A percentile compares a stretch with the other conserved stretches of the same genome.
phyloP scores from a whole-genome alignment of 2,113 vertebrate genomes.

The Lathamus discolor region DNA sequence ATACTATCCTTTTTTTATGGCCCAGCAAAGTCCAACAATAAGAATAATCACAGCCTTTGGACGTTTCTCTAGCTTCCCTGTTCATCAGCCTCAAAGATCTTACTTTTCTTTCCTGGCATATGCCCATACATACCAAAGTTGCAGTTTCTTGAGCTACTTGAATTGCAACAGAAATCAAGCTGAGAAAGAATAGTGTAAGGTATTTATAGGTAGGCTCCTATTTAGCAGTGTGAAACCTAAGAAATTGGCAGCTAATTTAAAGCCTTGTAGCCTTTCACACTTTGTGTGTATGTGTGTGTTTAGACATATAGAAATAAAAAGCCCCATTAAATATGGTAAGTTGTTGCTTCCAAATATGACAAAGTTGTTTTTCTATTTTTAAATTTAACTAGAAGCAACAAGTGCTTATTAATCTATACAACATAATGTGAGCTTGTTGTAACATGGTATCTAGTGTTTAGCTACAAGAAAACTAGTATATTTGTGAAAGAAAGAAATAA shows the following conservation, averaged over 20 bases:
- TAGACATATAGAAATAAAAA: neutral
- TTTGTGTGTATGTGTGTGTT: neutral
- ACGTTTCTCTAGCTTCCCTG: neutral
- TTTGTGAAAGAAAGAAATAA: neutral
- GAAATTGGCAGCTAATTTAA: neutral
- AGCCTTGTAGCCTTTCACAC: neutral
- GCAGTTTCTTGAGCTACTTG: neutral
- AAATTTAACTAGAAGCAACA: neutral
- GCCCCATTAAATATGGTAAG: neutral
- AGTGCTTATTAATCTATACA: neutral
- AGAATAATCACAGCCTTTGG: neutral
- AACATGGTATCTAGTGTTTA: neutral
- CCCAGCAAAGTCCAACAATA: neutral
- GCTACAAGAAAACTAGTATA: neutral
- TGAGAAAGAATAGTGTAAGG: neutral
- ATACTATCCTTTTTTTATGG: neutral
- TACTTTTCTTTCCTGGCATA: neutral
- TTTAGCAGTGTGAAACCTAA: neutral
- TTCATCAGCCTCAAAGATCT: neutral
- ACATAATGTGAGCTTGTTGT: neutral
- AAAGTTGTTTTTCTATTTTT: neutral
- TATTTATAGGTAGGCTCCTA: neutral
- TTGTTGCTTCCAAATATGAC: neutral
- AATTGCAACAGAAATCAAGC: neutral
- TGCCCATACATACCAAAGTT: neutral